Base-by-base conservation (phyloP, 2,888 invertebrate species). In the Timema cristinae region DNA sequence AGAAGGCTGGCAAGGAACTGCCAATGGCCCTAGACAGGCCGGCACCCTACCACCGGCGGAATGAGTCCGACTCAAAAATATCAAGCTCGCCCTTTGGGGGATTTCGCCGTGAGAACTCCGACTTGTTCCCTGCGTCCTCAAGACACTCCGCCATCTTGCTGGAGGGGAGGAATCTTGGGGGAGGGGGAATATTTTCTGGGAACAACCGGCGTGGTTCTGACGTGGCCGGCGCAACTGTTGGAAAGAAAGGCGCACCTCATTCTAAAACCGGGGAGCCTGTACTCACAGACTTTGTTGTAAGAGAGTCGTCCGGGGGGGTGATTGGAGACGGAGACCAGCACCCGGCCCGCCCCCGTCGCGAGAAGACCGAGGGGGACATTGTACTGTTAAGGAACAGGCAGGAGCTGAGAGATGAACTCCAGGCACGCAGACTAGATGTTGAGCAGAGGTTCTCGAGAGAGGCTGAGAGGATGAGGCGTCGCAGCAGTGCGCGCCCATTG, bases 321-420 rank as follows among this genome's bases (percentile, higher is more conserved):
- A 78, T 81, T 50, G 81, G 84, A 79, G 32, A 32, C 6, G 63
- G 63, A 9, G 50, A 50, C 32, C 71, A 73, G 66, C 81, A 82
- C 68, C 80, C 80, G n/a, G 77, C 89, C 77, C 86, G 87, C 79
- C 92, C 92, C 69, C 87, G 94, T 79, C 87, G 94, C 79, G 94
- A 94, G 87, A 93, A 93, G 86, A 94, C 94, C 80, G 94, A 94
- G 84, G 93, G 93, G 74, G 92, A 93, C 82, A 93, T 94, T 81
- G 90, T 92, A 78, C 87, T 92, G 80, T 87, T 92, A 80, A 87
- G 91, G 79, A 89, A 86, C n/a, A 69, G 75, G 71, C 84, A 84
- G 76, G 84, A 84, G 75, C 81, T 85, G 67, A 76, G 85, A 71
- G 84, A 84, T 73, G 83, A 81, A 75, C 77, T 84, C 76, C 84